Evolutionary conservation across 1,140 invertebrate species (phyloP).

Genomic region (Sweltsa coloradensis): DNA sequence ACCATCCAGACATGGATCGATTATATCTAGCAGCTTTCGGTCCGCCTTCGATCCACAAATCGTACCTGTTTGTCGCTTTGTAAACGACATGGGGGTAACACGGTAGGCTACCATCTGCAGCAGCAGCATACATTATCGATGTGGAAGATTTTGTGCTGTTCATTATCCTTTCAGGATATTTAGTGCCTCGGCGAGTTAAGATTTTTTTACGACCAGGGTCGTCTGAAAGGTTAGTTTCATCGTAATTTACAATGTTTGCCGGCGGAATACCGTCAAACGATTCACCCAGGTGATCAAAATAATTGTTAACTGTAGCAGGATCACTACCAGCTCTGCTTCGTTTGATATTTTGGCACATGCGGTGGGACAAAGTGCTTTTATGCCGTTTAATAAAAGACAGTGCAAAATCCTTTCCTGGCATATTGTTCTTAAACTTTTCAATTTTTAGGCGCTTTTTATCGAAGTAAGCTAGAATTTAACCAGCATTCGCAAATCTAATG

Average conservation of each 20-base stretch:
- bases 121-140: constrained; percentile 27
- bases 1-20: constrained; percentile 19
- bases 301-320: constrained; percentile 13
- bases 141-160: constrained; percentile 25
- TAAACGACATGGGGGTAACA: constrained; percentile 18
- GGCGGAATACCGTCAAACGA: constrained; percentile 10
- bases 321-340: constrained; percentile 17
- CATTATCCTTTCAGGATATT: constrained; percentile 25
- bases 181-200: constrained; percentile 21
- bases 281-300: constrained; percentile 15
- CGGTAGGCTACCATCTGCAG: constrained; percentile 20
- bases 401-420: constrained; percentile 21
- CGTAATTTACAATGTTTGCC: constrained; percentile 17
- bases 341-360: constrained; percentile 26
- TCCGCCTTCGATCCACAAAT: constrained; percentile 17
- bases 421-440: constrained; percentile 21
- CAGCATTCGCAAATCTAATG: no score
- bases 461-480: no score
- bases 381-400: constrained; percentile 22
- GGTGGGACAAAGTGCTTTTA: constrained; percentile 17
- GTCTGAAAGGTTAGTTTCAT: constrained; percentile 17
- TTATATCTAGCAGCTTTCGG: constrained; percentile 17
- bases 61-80: constrained; percentile 16
- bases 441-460: neutral
- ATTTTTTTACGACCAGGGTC: constrained; percentile 24